Evolutionary conservation across 2,888 invertebrate species (phyloP).

Genomic region (Eulithis prunata): DNA sequence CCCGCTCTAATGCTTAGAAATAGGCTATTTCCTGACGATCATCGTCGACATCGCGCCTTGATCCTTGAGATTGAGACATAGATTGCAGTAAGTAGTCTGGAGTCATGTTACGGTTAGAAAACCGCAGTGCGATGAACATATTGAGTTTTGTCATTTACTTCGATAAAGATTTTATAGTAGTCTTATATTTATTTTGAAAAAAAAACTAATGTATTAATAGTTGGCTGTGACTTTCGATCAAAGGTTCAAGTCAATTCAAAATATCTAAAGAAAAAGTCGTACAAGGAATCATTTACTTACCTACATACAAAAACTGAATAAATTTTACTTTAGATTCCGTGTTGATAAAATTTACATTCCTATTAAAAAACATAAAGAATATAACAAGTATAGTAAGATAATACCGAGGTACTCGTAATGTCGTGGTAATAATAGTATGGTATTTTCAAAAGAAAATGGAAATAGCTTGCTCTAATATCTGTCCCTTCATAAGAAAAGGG

Average conservation of each 20-base stretch:
- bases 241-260: no score
- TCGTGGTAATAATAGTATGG: constrained; percentile 1
- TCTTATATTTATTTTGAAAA: no score
- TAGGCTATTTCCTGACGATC: constrained; percentile 70
- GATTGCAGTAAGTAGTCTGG: constrained; percentile 24
- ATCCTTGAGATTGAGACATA: constrained; percentile 40
- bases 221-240: no score
- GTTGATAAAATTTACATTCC: no score
- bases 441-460: constrained; percentile 11
- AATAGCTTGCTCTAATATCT: constrained; percentile 25
- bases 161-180: background rate
- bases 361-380: no score
- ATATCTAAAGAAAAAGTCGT: no score
- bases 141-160: background rate
- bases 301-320: no score
- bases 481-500: constrained; percentile 15
- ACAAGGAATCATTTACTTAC: no score
- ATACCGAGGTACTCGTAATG: no score
- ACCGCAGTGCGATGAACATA: constrained; percentile 20
- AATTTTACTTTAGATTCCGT: no score
- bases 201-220: no score
- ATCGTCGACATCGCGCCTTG: constrained; percentile 44
- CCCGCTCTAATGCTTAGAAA: constrained; percentile 66
- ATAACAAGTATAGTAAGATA: no score
- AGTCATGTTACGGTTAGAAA: constrained; percentile 22